phyloP scores from a whole-genome alignment of 1,140 invertebrate genomes.

The Cyphomyrmex costatus region DNA sequence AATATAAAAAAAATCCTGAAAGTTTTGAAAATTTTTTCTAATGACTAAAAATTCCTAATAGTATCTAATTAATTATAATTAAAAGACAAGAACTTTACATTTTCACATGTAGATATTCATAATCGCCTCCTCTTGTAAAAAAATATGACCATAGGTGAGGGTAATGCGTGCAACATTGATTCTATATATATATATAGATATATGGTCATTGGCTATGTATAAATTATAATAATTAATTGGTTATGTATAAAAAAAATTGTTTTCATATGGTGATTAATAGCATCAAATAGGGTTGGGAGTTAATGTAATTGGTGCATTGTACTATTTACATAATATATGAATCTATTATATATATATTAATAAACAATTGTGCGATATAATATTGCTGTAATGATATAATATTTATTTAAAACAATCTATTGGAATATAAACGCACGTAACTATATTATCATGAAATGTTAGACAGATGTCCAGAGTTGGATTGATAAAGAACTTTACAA shows the following conservation, averaged over 20 bases:
- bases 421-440: constrained; percentile 17
- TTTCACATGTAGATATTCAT: neutral
- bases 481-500: constrained; percentile 22
- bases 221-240: no score
- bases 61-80: neutral
- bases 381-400: constrained; percentile 9
- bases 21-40: neutral
- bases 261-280: constrained; percentile 3
- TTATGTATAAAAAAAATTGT: no score
- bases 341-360: neutral
- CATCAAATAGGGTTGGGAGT: neutral
- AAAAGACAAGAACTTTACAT: neutral
- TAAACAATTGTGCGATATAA: neutral
- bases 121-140: neutral
- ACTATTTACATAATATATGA: neutral
- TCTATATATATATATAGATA: neutral
- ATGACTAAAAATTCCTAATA: neutral
- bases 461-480: constrained; percentile 62
- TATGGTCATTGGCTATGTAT: neutral
- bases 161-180: neutral
- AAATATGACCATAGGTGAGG: neutral
- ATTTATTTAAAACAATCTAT: constrained; percentile 20
- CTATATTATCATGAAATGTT: constrained; percentile 21
- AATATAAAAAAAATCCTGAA: neutral
- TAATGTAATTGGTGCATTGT: neutral